Percentiles rank a stretch among this genome's conserved stretches.
Conservation (phyloP, 2,797 vertebrate species). For the Enteromius mattozi region DNA sequence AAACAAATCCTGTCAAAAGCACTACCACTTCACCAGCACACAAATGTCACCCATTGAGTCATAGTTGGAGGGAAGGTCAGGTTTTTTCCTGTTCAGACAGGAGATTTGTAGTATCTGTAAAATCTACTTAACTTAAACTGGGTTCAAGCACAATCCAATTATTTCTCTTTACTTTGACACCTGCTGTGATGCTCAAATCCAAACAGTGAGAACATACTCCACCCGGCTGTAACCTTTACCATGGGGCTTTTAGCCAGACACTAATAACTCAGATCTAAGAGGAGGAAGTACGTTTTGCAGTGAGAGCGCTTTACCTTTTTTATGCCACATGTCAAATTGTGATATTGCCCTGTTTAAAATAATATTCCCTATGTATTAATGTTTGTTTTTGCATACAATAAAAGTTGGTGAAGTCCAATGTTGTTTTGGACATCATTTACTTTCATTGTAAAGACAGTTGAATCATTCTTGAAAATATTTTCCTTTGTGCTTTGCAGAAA, state of each 20-base stretch:
- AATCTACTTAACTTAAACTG: conserved; percentile 56
- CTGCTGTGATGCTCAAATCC: conserved; percentile 41
- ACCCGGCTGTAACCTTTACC: conserved; percentile 11
- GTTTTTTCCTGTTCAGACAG: conserved; percentile 27
- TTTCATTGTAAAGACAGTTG: not conserved
- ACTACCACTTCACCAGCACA: not conserved
- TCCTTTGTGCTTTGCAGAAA: not conserved
- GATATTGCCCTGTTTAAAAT: not conserved
- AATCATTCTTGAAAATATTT: not conserved
- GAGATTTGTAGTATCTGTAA: conserved; percentile 56
- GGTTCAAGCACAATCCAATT: conserved; percentile 51
- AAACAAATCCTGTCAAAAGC: conserved; percentile 39
- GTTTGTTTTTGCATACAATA: not conserved
- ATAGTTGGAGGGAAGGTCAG: not conserved
- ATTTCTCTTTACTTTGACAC: conserved; percentile 41
- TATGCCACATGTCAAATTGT: too few relatives aligned
- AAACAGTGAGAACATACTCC: conserved; percentile 45
- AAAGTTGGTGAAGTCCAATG: not conserved
- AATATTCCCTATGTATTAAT: not conserved
- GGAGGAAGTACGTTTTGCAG: not conserved
- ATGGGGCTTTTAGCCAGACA: not conserved
- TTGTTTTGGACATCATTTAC: not conserved
- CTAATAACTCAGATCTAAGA: not conserved
- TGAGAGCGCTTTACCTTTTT: not conserved
- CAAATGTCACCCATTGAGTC: not conserved